Conservation (phyloP, 2,797 vertebrate genomes). For the Tangara arthus region DNA sequence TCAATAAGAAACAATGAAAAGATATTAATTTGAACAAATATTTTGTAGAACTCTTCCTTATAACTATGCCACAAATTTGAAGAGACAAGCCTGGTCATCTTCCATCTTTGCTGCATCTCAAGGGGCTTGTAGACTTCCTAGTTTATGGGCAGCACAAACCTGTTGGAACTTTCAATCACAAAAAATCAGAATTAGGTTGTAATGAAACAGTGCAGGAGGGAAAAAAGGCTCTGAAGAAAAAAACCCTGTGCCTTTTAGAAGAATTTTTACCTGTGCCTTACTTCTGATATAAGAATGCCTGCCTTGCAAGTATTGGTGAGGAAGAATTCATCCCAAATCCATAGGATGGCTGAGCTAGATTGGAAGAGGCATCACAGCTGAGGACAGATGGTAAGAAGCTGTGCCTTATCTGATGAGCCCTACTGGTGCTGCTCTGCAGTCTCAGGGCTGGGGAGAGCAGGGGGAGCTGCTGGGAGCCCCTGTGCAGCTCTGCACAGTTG, state of each 20-base stretch:
- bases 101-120: neutral
- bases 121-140: neutral
- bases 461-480: neutral
- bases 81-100: neutral
- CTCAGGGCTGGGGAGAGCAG: neutral
- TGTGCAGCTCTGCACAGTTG: neutral
- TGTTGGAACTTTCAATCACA: neutral
- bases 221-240: neutral
- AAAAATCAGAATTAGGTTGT: neutral
- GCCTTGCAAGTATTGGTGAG: neutral
- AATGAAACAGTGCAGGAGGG: neutral
- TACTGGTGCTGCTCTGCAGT: accelerated
- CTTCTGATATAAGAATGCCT: neutral
- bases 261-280: neutral
- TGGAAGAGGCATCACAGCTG: neutral
- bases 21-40: neutral
- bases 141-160: neutral
- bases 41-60: neutral
- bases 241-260: neutral
- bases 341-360: neutral
- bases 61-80: neutral
- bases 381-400: neutral
- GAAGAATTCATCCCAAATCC: neutral
- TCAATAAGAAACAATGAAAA: neutral
- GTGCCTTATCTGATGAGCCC: neutral